Percentiles rank a stretch among this genome's conserved stretches.
Evolutionary conservation across 1,140 invertebrate genomes (phyloP).

Genomic region (Micrasema longulum): DNA sequence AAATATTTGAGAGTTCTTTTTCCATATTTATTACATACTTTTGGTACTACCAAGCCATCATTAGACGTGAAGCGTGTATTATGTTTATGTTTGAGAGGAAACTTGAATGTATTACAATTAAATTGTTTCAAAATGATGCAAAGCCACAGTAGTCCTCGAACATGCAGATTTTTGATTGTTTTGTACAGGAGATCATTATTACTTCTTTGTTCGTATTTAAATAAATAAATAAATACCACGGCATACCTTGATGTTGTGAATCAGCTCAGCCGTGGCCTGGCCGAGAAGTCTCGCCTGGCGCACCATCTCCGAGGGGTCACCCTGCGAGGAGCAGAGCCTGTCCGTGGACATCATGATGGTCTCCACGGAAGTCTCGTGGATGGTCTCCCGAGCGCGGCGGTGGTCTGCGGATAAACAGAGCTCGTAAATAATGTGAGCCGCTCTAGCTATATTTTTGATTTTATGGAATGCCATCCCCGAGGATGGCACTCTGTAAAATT

Average conservation of each 20-base stretch:
- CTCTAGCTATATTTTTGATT: no score
- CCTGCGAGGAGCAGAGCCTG: constrained; percentile 80
- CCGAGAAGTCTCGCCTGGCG: constrained; percentile 92
- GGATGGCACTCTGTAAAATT: no score
- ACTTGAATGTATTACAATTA: no score
- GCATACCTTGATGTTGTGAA: constrained; percentile 87
- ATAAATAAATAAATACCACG: not conserved
- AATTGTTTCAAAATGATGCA: no score
- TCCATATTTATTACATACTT: no score
- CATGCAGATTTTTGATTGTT: no score
- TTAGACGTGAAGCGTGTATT: no score
- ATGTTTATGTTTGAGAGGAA: no score
- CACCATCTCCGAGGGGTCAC: constrained; percentile 88
- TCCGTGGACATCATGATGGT: constrained; percentile 92
- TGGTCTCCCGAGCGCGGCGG: constrained; percentile 67
- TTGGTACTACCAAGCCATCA: no score
- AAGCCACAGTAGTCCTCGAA: no score
- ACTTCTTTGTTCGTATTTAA: not conserved
- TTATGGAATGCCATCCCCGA: no score
- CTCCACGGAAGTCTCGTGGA: constrained; percentile 86
- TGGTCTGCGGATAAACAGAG: constrained; percentile 55
- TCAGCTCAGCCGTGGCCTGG: constrained; percentile 91
- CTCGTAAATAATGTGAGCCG: constrained; percentile 43
- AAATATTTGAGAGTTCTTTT: no score
- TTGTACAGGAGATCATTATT: not conserved